Base-by-base conservation (phyloP, 2,113 vertebrate species). In the Toxotes jaculatrix region DNA sequence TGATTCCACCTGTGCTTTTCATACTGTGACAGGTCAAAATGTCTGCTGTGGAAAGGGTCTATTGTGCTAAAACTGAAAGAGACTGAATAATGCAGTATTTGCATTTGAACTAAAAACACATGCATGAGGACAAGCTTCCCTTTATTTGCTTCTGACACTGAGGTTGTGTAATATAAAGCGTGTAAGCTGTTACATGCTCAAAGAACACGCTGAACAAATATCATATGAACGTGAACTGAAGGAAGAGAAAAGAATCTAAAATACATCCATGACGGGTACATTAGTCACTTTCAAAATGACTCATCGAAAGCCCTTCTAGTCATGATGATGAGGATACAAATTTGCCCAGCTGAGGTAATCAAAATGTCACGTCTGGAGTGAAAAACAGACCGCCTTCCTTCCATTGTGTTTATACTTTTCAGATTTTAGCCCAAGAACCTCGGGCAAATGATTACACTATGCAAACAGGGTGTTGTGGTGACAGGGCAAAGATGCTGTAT, bases 241-340 rank as follows among this genome's bases (percentile, higher is more conserved):
- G 80, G 72, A 65, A 55, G 40, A 74, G 59, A 56, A 38, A 3
- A 27, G 47, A 45, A 69, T 53, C 21, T 78, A 70, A 82, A 87
- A 86, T 64, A 61, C 80, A 82, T 57, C 65, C 76, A 77, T 76
- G 77, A 87, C 59, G 49, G 47, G 34, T 57, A 74, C 16, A 42
- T 89, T 82, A 88, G 85, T 91, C 83, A 90, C 74, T 72, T 82
- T 77, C 9, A 78, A 74, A 85, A 77, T 87, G 88, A 90, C 74
- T 89, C 81, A 87, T 72, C 51, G 66, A 27, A 75, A 89, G 59
- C 57, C 79, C 80, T 62, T 70, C 55, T 59, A 69, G 82, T 69
- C 14, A 72, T 68, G 67, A 80, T 55, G 55, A 83, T n/a, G 79
- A 67, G 43, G 73, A 77, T 55, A 72, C 51, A 77, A 75, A 84